Conservation (phyloP, 2,797 vertebrate genomes). For the Dicrostonyx torquatus region DNA sequence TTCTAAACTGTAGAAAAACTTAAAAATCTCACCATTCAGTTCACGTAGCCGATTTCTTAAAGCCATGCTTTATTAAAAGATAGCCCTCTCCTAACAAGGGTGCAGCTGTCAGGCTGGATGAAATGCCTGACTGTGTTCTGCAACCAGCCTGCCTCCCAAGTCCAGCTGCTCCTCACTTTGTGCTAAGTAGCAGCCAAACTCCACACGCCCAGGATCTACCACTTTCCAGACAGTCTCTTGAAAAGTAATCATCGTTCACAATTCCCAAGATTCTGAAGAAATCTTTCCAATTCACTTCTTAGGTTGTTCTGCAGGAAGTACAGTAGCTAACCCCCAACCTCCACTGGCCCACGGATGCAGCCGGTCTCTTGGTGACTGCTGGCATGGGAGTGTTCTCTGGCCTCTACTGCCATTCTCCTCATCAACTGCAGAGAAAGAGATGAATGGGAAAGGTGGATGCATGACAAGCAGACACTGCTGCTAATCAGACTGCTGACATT, state of each 20-base stretch:
- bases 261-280: slow-evolving; percentile 14
- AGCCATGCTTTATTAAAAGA: slow-evolving; percentile 19
- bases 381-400: neutral
- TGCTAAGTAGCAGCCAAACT: neutral
- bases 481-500: slow-evolving; percentile 64
- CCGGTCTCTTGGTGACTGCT: no score
- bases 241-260: neutral
- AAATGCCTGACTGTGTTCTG: neutral
- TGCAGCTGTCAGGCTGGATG: neutral
- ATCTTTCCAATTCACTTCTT: neutral
- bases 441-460: neutral
- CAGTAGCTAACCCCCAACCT: neutral
- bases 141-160: neutral
- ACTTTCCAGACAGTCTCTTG: neutral
- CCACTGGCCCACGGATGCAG: neutral
- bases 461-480: neutral
- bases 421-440: slow-evolving; percentile 60
- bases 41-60: neutral
- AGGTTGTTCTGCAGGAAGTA: neutral
- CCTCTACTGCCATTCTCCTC: neutral
- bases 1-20: slow-evolving; percentile 41
- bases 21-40: neutral
- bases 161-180: neutral
- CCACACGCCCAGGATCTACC: neutral
- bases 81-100: neutral